Conservation (phyloP, 2,797 vertebrate genomes). For the Squalus acanthias region DNA sequence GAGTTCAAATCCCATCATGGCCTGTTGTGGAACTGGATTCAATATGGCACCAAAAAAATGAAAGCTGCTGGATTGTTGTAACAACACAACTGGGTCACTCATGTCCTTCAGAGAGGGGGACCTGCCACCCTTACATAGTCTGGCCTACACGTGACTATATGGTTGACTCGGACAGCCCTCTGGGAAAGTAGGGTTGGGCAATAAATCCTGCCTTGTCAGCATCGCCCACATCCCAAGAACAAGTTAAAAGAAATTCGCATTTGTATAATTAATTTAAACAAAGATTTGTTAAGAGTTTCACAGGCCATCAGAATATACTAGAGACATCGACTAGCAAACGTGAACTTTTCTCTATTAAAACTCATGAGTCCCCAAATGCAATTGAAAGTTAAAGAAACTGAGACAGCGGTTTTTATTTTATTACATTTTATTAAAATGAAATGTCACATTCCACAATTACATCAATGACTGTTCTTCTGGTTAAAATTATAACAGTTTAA, state of each 20-base stretch:
- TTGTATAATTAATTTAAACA: background rate
- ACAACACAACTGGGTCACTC: background rate
- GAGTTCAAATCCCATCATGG: background rate
- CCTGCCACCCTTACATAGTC: background rate
- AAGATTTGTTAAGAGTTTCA: background rate
- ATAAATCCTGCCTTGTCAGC: background rate
- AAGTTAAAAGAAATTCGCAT: background rate
- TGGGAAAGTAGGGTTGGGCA: background rate
- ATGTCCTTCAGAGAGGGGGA: background rate
- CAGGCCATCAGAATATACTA: background rate
- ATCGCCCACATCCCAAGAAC: background rate
- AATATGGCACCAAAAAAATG: background rate
- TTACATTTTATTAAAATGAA: conserved; percentile 47
- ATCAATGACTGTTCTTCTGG: background rate
- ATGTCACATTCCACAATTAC: conserved; percentile 47
- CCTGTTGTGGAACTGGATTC: background rate
- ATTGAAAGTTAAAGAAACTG: background rate
- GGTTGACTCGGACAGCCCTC: background rate
- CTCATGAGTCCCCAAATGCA: background rate
- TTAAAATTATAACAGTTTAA: conserved; percentile 30
- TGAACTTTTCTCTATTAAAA: conserved; percentile 1
- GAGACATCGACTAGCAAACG: background rate
- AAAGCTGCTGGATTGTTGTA: background rate
- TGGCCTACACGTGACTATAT: background rate
- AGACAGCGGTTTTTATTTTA: conserved; percentile 43